phyloP scores from a whole-genome alignment of 2,797 vertebrate species.

The Cossypha heuglini region DNA sequence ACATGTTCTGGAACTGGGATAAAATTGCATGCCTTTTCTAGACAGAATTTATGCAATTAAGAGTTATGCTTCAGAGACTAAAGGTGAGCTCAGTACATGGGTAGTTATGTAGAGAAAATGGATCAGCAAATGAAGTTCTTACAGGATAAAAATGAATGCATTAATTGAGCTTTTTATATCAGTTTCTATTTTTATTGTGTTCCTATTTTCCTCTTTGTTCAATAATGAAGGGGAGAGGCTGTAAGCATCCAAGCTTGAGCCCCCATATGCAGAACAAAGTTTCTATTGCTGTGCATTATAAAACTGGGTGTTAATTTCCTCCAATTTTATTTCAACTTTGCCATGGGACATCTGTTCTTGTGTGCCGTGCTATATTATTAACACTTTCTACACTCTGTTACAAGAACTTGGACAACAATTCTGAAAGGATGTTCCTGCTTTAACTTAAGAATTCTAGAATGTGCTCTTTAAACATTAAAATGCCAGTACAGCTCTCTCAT shows the following conservation, averaged over 20 bases:
- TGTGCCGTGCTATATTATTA: conserved; percentile 9
- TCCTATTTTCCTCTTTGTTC: conserved; percentile 62
- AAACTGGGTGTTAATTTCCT: conserved; percentile 66
- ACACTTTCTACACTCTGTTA: conserved; percentile 28
- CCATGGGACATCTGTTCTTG: conserved; percentile 71
- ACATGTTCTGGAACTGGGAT: background rate
- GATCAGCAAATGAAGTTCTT: background rate
- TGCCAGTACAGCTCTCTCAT: background rate
- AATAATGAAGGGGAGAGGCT: conserved; percentile 61
- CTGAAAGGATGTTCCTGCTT: background rate
- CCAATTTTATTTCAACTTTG: conserved; percentile 69
- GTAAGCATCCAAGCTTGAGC: background rate
- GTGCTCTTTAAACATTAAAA: background rate
- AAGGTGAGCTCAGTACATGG: background rate
- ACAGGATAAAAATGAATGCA: background rate
- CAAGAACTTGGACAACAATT: background rate
- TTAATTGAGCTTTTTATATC: background rate
- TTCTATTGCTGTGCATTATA: conserved; percentile 36
- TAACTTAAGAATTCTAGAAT: background rate
- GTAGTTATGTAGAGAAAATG: background rate
- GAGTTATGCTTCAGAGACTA: background rate
- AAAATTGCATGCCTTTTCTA: background rate
- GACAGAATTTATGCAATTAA: background rate
- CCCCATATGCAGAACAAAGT: conserved; percentile 51
- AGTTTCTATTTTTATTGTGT: conserved; percentile 66